Evolutionary conservation across 2,888 invertebrate species (phyloP), one percentile per base, ranked within the genome.

Genomic region (Rhyacophila evoluta): DNA sequence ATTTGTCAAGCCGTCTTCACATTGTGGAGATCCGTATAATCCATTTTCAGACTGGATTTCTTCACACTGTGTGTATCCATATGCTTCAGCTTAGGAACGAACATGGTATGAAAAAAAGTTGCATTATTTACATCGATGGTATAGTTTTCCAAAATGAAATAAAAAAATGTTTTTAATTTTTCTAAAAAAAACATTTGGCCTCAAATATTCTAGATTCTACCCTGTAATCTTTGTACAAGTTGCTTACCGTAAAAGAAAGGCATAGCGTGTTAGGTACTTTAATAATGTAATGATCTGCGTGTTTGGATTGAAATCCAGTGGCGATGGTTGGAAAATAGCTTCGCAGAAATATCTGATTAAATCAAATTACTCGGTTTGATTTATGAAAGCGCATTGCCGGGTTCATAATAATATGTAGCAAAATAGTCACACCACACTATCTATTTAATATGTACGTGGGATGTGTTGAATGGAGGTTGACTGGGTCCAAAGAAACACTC

Each of bases 341-440:
- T 10, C 10, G 10, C 55, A 10, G 19, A 55, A 19, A 55, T 55
- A 55, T 55, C 55, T 55, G 10, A 19, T 55, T 55, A 15, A 10
- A 55, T 55, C 55, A 55, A 55, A 55, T 55, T 55, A 55, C 55
- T 19, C 8, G 55, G 55, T 55, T 55, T 55, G 55, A 55, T 55
- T 55, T 55, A 55, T 55, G 15, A 55, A 55, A 55, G 55, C 55
- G 55, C 55, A 55, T 55, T 55, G 55, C 55, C 19, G 55, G 19
- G 55, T 55, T 15, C 39, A 15, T 39, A 12, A 2, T 15, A 12
- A 39, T 15, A 39, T 15, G 39, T 12, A 15, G 15, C 10, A 2
- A 5, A 4, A 15, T 12, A 39, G 39, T 39, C 2, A 39, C 39
- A 15, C n/a, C n/a, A 15, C n/a, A 12, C 39, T 15, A 39, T 15